Conservation (phyloP, 2,888 invertebrate genomes). For the Eudasyphora cyanicolor region DNA sequence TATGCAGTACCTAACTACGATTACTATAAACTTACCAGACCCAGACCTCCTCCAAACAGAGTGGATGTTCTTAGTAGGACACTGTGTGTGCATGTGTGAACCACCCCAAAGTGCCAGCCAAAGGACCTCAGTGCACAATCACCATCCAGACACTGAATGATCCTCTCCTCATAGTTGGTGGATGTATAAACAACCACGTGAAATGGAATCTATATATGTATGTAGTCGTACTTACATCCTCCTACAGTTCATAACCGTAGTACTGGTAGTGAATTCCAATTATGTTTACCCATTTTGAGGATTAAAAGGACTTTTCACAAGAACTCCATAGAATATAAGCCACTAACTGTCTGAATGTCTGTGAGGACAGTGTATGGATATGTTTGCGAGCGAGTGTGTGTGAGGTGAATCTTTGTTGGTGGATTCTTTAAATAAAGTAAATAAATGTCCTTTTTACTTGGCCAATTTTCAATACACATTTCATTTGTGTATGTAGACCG, state of each 20-base stretch:
- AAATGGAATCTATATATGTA: constrained; percentile 17
- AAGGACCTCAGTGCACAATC: constrained; percentile 17
- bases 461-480: constrained; percentile 56
- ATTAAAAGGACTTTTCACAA: constrained; percentile 43
- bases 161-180: neutral
- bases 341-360: constrained; percentile 30
- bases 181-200: neutral
- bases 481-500: neutral
- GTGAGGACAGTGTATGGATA: neutral
- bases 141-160: constrained; percentile 1
- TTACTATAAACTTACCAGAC: constrained; percentile 18
- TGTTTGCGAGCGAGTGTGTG: neutral
- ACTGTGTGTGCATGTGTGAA: neutral
- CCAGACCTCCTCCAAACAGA: neutral
- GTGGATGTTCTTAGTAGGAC: neutral
- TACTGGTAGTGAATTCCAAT: constrained; percentile 53
- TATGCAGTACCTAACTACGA: constrained; percentile 11
- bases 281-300: constrained; percentile 56
- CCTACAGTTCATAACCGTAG: constrained; percentile 11
- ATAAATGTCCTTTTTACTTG: constrained; percentile 38
- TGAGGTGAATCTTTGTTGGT: constrained; percentile 11
- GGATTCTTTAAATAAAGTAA: constrained; percentile 46
- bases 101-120: constrained; percentile 24
- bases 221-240: too few species aligned
- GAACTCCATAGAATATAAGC: constrained; percentile 18